Evolutionary conservation across 2,888 invertebrate species (phyloP), one percentile per base, ranked within the genome.

Genomic region (Eupithecia abbreviata): DNA sequence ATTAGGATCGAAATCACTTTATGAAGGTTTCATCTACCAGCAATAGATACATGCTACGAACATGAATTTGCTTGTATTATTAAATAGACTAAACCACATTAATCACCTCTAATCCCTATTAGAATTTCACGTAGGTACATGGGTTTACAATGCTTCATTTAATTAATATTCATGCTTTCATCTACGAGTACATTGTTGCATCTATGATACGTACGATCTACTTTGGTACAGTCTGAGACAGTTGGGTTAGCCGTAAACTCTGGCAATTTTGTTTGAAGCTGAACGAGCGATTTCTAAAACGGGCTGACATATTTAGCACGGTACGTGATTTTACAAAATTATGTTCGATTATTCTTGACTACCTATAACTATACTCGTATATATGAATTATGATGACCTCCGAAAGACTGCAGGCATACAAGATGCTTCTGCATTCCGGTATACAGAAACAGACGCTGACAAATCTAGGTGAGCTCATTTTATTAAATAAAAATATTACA

Each of bases 91-190:
- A 43, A 67, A 15, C 15, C 67, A 43, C 10, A 0, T 6, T 18
- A 68, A 68, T 68, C 67, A n/a, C n/a, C n/a, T n/a, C n/a, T 68
- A 68, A 68, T n/a, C n/a, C 67, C 10, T 43, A 68, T 68, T 45
- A 68, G 7, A 43, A n/a, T 45, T 43, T 68, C 66, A 5, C 7
- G 18, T 68, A 43, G n/a, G 4, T 15, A 18, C 3, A 68, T 18
- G 18, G 42, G 58, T n/a, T 10, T 12, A 62, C 62, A 10, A 62
- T 30, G 62, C 62, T 30, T 45, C n/a, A 10, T 43, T 68, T 68
- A 68, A 68, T 68, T 68, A 45, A 18, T 68, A 13, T 30, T 18
- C 6, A n/a, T 41, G 4, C 6, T 30, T 42, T 41, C 43, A 67
- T 9, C 15, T 13, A 49, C 13, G 30, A 10, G 9, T 2, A 58